Base-by-base conservation (phyloP, 2,797 vertebrate genomes). In the Chelidonichthys spinosus region DNA sequence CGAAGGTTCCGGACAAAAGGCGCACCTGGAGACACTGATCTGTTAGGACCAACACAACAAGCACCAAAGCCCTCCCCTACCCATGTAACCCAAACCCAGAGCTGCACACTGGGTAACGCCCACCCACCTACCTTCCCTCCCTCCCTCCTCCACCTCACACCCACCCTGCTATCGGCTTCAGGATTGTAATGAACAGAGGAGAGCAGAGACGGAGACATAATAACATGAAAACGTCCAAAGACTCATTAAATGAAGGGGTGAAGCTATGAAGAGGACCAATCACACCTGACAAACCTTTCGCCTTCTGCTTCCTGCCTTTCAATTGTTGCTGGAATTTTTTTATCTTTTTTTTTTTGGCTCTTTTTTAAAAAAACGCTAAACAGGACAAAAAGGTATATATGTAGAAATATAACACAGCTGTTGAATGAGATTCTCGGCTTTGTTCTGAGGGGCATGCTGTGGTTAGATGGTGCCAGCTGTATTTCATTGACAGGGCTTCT, bases 1-100 rank as follows among this genome's bases (percentile, higher is more conserved):
- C 85, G 81, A 94, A 89, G 74, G 80, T 69, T 75, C 79, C 82
- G 18, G 89, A 92, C 62, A 94, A 92, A 83, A 90, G 80, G 75
- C 89, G 62, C 40, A 90, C 14, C 65, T 83, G 71, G 87, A 90
- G 78, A 76, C 89, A 92, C 72, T 94, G 85, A 90, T 62, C 53
- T 43, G 15, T 36, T 43, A 42, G 52, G 70, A 36, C 49, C 32
- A 62, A 42, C 14, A 36, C 49, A 18, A 62, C 39, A 11, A 17
- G n/a, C 67, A 10, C 25, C 14, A 4, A 32, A 54, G 37, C 50
- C 44, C 37, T 46, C 18, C 11, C 15, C n/a, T 17, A 9, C 46
- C 61, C 33, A 5, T 35, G 2, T 2, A 3, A 36, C 15, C 52
- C 40, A 4, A 64, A 74, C 82, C 86, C 85, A 82, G 81, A 91